phyloP scores from a whole-genome alignment of 2,888 invertebrate genomes.

The Loripinus fragilis region DNA sequence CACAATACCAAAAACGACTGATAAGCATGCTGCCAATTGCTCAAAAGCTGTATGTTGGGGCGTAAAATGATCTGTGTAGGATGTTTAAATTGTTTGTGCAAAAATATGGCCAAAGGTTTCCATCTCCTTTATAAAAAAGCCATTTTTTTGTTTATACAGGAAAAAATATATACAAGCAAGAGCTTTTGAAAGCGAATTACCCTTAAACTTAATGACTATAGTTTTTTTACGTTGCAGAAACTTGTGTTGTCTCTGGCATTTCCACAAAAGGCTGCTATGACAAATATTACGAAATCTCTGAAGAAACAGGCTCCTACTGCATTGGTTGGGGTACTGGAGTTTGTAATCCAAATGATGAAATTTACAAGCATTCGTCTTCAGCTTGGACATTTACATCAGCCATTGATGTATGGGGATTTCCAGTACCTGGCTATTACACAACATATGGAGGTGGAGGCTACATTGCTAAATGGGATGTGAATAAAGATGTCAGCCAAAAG shows the following conservation, averaged over 20 bases:
- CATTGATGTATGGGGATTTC: slow-evolving; percentile 66
- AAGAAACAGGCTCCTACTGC: slow-evolving; percentile 63
- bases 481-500: slow-evolving; percentile 60
- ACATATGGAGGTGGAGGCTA: slow-evolving; percentile 76
- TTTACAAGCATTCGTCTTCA: slow-evolving; percentile 55
- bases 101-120: too few species aligned
- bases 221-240: slow-evolving; percentile 41
- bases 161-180: too few species aligned
- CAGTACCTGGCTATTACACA: slow-evolving; percentile 61
- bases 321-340: slow-evolving; percentile 55
- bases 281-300: slow-evolving; percentile 48
- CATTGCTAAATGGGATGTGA: slow-evolving; percentile 70
- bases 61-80: too few species aligned
- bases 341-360: slow-evolving; percentile 53
- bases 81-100: too few species aligned
- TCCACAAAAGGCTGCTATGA: slow-evolving; percentile 48
- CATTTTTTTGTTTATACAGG: too few species aligned
- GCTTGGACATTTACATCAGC: slow-evolving; percentile 71
- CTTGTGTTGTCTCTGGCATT: slow-evolving; percentile 51
- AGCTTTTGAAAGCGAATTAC: too few species aligned
- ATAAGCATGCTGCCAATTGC: too few species aligned
- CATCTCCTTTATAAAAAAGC: too few species aligned
- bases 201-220: too few species aligned
- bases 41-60: too few species aligned
- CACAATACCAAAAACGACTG: too few species aligned